Base-by-base conservation (phyloP, 2,888 invertebrate species). In the Cremastobaeus sp. region DNA sequence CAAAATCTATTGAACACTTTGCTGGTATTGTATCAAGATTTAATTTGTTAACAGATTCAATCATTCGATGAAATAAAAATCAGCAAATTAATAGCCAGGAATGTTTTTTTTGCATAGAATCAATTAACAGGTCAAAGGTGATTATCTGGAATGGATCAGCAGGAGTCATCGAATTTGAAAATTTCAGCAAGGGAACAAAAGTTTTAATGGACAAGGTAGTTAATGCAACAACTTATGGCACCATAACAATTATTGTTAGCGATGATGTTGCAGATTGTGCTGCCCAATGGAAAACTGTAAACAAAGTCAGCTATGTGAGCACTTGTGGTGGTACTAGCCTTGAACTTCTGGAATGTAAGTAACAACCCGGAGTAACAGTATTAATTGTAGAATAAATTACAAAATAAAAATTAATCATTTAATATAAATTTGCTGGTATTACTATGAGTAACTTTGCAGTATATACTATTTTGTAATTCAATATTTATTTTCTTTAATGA, bases 61-160 rank as follows among this genome's bases (percentile, higher is more conserved):
- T 15, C 11, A 1, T 20, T 28, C 28, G 15, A 14, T 14, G 14
- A 28, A 2, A 12, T 20, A 48, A n/a, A 32, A 4, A 9, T 17
- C 64, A 39, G 4, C n/a, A n/a, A n/a, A n/a, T n/a, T n/a, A n/a
- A n/a, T n/a, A n/a, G n/a, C n/a, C n/a, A n/a, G n/a, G n/a, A n/a
- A n/a, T n/a, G n/a, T n/a, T n/a, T n/a, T n/a, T n/a, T n/a, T n/a
- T 8, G 9, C 34, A 21, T 83, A 78, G 95, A 93, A 45, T 96
- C 96, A 9, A 93, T 99, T 78, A 90, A 91, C 0, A 91, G 95
- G 74, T 96, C 99, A 18, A 99, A 98, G 89, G 94, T 97, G 2
- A 96, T 99, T 85, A 97, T 99, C 1, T 99, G 99, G 99, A 99
- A 99, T 88, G 99, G 99, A 6, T 99, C 99, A 0, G 95, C 96